These are phyloP conservation scores for Phasia obesa DNA, from an alignment of 2,888 invertebrate species.

Conservation along the genomic window DNA sequence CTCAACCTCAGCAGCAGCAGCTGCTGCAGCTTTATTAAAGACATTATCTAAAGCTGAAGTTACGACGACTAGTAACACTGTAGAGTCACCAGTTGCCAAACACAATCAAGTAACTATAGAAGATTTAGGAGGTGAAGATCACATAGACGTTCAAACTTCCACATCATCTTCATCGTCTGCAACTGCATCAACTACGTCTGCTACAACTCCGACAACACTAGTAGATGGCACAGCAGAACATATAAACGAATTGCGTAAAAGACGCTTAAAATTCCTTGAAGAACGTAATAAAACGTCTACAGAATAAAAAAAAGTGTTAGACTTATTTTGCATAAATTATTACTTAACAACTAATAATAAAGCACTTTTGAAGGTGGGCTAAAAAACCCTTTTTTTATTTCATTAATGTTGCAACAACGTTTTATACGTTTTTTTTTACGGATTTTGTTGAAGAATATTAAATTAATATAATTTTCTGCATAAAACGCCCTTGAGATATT, in stretches of 20 bases:
- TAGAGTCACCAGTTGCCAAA: slow-evolving; percentile 62
- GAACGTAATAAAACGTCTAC: slow-evolving; percentile 76
- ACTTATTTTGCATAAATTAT: slow-evolving; percentile 38
- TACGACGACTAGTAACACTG: slow-evolving; percentile 26
- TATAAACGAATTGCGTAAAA: slow-evolving; percentile 88
- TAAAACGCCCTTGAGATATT: slow-evolving; percentile 8
- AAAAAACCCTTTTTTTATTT: slow-evolving; percentile 50
- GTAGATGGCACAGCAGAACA: slow-evolving; percentile 70
- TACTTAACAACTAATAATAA: slow-evolving; percentile 38
- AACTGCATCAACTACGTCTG: slow-evolving; percentile 3
- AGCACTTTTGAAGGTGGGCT: slow-evolving; percentile 62
- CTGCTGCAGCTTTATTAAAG: slow-evolving; percentile 74
- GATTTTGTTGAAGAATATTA: slow-evolving; percentile 36
- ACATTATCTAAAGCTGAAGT: slow-evolving; percentile 73
- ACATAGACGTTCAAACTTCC: slow-evolving; percentile 61
- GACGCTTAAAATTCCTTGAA: slow-evolving; percentile 88
- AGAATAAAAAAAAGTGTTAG: slow-evolving; percentile 61
- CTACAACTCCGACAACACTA: slow-evolving; percentile 28
- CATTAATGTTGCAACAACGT: not conserved
- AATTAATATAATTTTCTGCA: slow-evolving; percentile 45
- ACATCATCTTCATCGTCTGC: slow-evolving; percentile 20
- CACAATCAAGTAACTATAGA: slow-evolving; percentile 79
- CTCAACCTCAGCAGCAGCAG: slow-evolving; percentile 56
- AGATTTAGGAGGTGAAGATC: slow-evolving; percentile 81
- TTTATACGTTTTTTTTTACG: slow-evolving; percentile 5